A percentile compares a stretch with the other conserved stretches of the same genome.
These are phyloP conservation scores for Oopsacas minuta DNA, from an alignment of 37 sponge, comb jelly and placozoan species.

Conservation along the genomic window DNA sequence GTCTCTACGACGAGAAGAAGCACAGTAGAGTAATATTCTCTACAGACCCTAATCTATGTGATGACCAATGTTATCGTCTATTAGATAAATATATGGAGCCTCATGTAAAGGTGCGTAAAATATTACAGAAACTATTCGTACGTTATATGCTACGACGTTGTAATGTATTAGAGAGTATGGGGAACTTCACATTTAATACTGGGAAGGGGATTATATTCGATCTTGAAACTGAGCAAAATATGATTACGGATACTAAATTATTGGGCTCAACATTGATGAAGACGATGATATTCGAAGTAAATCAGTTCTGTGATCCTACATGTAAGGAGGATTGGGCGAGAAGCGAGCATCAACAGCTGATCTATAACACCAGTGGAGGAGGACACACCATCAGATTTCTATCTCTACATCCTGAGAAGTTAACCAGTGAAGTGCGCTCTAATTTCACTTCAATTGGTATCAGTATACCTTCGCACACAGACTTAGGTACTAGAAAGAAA, in stretches of 20 bases:
- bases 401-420: slow-evolving; percentile 43
- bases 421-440: slow-evolving; percentile 25
- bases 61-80: slow-evolving; percentile 27
- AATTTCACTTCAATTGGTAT: slow-evolving; percentile 41
- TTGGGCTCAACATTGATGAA: slow-evolving; percentile 66
- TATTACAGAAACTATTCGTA: slow-evolving; percentile 32
- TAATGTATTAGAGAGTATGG: slow-evolving; percentile 37
- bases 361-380: slow-evolving; percentile 51
- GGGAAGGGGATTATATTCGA: slow-evolving; percentile 38
- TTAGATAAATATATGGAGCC: slow-evolving; percentile 23
- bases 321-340: slow-evolving; percentile 44
- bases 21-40: neutral
- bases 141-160: slow-evolving; percentile 73
- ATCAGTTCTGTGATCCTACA: slow-evolving; percentile 49
- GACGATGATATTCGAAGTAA: slow-evolving; percentile 65
- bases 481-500: slow-evolving; percentile 29
- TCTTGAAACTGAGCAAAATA: slow-evolving; percentile 20
- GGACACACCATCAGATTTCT: slow-evolving; percentile 43
- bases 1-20: slow-evolving; percentile 36
- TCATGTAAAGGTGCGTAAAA: slow-evolving; percentile 24
- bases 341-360: slow-evolving; percentile 54
- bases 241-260: slow-evolving; percentile 31
- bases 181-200: slow-evolving; percentile 58
- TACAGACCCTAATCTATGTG: neutral
- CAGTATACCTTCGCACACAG: slow-evolving; percentile 43